A percentile compares a stretch with the other conserved stretches of the same genome.
Evolutionary conservation across 92 coral and sea anemone genomes (phyloP).

Genomic region (Bergia puertoricense): DNA sequence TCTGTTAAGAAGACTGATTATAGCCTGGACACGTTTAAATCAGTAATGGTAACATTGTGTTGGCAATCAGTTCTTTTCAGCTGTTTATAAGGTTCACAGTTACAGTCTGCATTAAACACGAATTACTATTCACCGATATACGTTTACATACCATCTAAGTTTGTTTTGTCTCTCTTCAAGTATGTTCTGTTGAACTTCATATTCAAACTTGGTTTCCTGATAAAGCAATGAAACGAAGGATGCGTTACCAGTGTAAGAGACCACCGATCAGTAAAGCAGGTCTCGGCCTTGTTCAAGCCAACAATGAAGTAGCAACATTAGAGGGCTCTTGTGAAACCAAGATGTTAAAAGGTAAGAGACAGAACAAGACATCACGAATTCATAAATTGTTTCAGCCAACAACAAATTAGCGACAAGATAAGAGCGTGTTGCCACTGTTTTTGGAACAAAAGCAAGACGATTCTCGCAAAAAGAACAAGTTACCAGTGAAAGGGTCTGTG

Average conservation of each 20-base stretch:
- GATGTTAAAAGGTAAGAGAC: no score
- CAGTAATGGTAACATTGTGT: not conserved
- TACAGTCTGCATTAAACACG: not conserved
- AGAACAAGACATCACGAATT: not conserved
- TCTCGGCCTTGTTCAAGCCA: no score
- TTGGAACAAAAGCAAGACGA: no score
- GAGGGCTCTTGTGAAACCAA: no score
- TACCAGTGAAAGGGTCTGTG: not conserved
- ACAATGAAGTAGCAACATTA: no score
- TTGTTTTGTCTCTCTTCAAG: constrained; percentile 97
- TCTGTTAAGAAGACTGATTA: not conserved
- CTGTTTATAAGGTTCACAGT: not conserved
- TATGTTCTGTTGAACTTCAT: constrained; percentile 91
- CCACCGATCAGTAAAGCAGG: no score
- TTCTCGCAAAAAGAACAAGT: not conserved
- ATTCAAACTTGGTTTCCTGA: constrained; percentile 96
- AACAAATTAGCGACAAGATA: no score
- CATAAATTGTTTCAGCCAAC: no score
- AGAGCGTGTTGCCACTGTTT: no score
- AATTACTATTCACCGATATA: not conserved
- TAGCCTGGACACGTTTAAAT: not conserved
- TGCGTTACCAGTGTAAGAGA: not conserved
- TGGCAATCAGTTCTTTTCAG: not conserved
- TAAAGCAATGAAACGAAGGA: not conserved
- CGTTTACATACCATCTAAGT: constrained; percentile 78